Conservation (phyloP, 2,888 invertebrate genomes). For the Hydraecia micacea region DNA sequence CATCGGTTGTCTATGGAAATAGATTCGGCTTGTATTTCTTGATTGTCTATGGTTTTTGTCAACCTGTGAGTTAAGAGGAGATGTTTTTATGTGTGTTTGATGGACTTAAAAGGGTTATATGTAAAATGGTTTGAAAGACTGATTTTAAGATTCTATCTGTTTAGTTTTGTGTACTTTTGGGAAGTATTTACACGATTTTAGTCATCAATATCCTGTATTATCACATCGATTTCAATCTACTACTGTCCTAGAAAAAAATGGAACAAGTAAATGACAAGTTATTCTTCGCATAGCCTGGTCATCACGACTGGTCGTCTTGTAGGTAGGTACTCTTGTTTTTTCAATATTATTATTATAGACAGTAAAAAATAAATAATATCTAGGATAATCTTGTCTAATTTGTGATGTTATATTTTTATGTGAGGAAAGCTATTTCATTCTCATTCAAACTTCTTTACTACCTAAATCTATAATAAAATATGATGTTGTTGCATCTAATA, state of each 20-base stretch:
- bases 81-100: constrained; percentile 32
- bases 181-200: background rate
- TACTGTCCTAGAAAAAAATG: background rate
- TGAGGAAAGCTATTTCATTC: background rate
- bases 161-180: background rate
- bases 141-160: background rate
- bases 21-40: constrained; percentile 70
- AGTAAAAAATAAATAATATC: background rate
- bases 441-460: background rate
- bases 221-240: background rate
- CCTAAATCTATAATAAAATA: background rate
- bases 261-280: background rate
- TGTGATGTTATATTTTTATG: background rate
- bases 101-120: constrained; percentile 26
- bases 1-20: constrained; percentile 69
- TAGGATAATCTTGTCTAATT: background rate
- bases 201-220: background rate
- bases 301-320: background rate
- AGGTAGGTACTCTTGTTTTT: background rate
- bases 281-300: background rate
- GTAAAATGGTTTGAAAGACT: background rate
- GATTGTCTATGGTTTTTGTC: constrained; percentile 71
- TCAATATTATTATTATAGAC: background rate
- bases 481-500: background rate
- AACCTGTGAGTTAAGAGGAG: constrained; percentile 55